Conservation (phyloP, 2,113 vertebrate genomes). For the Ameiurus melas region DNA sequence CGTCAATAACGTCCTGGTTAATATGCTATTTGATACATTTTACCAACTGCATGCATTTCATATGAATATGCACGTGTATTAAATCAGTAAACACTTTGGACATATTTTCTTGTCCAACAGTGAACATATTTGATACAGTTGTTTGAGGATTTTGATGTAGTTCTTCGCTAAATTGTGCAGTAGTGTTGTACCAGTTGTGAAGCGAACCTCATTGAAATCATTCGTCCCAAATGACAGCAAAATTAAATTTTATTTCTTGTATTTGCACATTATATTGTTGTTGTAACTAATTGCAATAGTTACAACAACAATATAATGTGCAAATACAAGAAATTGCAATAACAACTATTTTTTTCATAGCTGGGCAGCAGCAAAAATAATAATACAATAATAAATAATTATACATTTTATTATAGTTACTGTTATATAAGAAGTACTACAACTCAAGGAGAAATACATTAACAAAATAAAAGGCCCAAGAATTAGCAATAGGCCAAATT, state of each 20-base stretch:
- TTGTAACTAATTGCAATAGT: no score
- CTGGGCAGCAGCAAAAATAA: background rate
- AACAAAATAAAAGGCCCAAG: background rate
- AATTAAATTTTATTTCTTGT: background rate
- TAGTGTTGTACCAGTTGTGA: background rate
- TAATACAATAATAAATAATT: background rate
- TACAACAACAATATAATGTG: no score
- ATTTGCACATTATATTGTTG: background rate
- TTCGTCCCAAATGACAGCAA: background rate
- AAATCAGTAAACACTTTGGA: background rate
- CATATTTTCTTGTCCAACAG: background rate
- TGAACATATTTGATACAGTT: background rate
- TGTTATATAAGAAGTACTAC: background rate
- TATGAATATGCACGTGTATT: background rate
- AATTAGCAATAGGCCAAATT: background rate
- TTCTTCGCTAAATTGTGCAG: background rate
- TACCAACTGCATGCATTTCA: background rate
- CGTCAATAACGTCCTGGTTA: background rate
- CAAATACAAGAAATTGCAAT: no score
- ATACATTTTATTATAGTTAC: background rate
- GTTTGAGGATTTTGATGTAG: background rate
- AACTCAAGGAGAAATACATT: background rate
- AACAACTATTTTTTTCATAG: background rate
- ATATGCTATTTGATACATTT: no score
- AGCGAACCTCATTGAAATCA: background rate